Evolutionary conservation across 2,113 vertebrate genomes (phyloP).

Genomic region (Grallaria varia): DNA sequence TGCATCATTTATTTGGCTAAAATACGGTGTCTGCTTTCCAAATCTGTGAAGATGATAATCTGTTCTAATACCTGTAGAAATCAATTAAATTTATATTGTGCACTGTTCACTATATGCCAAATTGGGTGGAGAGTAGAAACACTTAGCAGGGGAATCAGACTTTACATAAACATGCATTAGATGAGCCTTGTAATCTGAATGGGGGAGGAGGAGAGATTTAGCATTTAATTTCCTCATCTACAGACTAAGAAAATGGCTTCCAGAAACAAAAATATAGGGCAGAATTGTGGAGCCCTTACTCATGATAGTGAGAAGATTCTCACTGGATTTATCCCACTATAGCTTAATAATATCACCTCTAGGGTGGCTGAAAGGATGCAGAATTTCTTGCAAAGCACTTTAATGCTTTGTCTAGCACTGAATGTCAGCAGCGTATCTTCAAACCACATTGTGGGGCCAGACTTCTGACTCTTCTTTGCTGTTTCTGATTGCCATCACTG

Average conservation of each 20-base stretch:
- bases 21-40: neutral
- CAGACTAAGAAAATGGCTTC: neutral
- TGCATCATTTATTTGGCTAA: conserved; percentile 7
- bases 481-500: neutral
- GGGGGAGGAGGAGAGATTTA: neutral
- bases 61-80: conserved; percentile 38
- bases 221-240: conserved; percentile 2
- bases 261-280: conserved; percentile 18
- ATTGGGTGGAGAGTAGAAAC: conserved; percentile 17
- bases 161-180: neutral
- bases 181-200: neutral
- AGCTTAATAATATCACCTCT: neutral
- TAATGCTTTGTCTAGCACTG: neutral
- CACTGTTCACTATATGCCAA: conserved; percentile 13
- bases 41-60: conserved; percentile 17
- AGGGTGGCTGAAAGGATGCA: neutral
- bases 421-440: neutral
- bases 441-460: neutral
- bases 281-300: neutral
- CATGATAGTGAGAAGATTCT: neutral
- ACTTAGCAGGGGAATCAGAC: neutral
- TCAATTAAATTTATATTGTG: conserved; percentile 43
- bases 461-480: neutral
- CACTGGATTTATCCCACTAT: neutral
- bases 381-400: neutral